Evolutionary conservation across 2,797 vertebrate species (phyloP).

Genomic region (Hoplostethus atlanticus): DNA sequence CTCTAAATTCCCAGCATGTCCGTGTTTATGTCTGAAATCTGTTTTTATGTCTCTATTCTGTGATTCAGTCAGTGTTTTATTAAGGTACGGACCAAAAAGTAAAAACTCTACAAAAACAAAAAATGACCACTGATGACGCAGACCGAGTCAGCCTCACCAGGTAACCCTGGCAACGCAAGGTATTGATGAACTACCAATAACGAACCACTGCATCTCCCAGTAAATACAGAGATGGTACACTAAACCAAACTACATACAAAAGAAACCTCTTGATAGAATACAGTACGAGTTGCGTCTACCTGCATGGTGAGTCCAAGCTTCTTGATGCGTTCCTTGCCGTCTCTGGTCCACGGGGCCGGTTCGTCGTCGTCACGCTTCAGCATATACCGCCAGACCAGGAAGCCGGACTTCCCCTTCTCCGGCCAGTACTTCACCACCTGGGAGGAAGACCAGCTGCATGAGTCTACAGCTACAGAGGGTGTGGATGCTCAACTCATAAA

Average conservation of each 20-base stretch:
- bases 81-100: not conserved
- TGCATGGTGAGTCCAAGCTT: constrained; percentile 95
- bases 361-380: constrained; percentile 94
- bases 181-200: not conserved
- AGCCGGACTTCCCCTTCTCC: constrained; percentile 96
- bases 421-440: constrained; percentile 98
- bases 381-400: constrained; percentile 96
- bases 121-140: not conserved
- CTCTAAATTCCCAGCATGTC: no score
- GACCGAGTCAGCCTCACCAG: not conserved
- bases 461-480: not conserved
- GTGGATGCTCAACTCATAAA: no score
- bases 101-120: not conserved
- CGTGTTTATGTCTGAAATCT: no score
- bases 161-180: not conserved
- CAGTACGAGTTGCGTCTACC: constrained; percentile 76
- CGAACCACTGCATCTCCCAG: no score
- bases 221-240: no score
- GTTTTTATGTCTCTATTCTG: no score
- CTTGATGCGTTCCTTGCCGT: constrained; percentile 95
- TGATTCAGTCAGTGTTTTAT: no score
- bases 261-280: not conserved
- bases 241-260: no score
- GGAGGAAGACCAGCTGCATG: not conserved
- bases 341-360: constrained; percentile 95